Base-by-base conservation (phyloP, 2,797 vertebrate species). In the Hipposideros larvatus region DNA sequence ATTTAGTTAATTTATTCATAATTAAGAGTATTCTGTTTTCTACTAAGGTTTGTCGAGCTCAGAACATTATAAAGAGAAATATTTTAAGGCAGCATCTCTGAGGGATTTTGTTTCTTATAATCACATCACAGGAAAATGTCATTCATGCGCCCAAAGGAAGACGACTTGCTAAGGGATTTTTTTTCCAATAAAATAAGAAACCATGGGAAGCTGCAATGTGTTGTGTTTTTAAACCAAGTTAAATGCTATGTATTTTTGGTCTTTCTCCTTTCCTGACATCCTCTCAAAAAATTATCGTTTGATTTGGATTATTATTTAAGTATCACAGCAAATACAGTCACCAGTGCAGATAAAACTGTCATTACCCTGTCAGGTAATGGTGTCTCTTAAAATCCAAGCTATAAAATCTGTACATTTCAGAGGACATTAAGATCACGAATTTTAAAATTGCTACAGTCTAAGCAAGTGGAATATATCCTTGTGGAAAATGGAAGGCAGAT, bases 1-100 rank as follows among this genome's bases (percentile, higher is more conserved):
- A 99, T 99, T 99, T 98, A 98, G 98, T 98, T 98, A 98, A 99
- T 99, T 98, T 99, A 99, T 99, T 99, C 98, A 98, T 98, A 98
- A 99, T 99, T 98, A 99, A 98, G 98, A 98, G 98, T 98, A 99
- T 99, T 98, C 98, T 99, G 98, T 98, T 98, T 99, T 98, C 97
- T 97, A 97, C 16, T 90, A 98, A 98, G 98, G 98, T 99, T 98
- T 98, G 97, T 98, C 93, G 78, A 98, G 98, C 95, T 98, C 98
- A 93, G 92, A 98, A 96, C 92, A 96, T 97, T 96, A 98, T 97
- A 97, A 98, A 98, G 98, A 98, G 96, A 97, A 98, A 98, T 97
- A 43, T 85, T 91, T 97, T 97, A 96, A 97, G 96, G 96, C 95
- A 97, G 97, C 73, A 91, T 97, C 95, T 94, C 98, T 0, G 2